Evolutionary conservation across 2,888 invertebrate genomes (phyloP), one percentile per base, ranked within the genome.

Genomic region (Geophilus truncorum): DNA sequence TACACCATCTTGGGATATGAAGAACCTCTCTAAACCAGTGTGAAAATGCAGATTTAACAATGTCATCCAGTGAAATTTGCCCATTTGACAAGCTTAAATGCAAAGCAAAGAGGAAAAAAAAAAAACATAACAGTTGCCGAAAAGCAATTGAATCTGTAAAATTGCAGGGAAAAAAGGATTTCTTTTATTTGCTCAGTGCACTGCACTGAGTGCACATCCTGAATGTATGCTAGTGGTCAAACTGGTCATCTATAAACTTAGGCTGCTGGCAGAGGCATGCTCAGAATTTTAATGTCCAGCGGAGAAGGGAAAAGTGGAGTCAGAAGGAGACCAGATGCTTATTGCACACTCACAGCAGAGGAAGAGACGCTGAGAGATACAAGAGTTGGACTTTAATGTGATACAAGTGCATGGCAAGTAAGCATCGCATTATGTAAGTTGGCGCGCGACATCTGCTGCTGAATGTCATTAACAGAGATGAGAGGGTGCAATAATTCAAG

Each of bases 201-300:
- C 57, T 57, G 57, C 36, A 57, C 57, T 57, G 57, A 57, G 57
- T 57, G 57, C 57, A 57, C 57, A 57, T 18, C 18, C 57, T 57
- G 57, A 57, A 57, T 57, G 57, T 57, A 57, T 57, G 57, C 57
- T 57, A 23, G 57, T 57, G 57, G 57, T 57, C 57, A 57, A 57
- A 57, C 57, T 57, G 57, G 57, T 57, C 57, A 57, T 57, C 57
- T 57, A 57, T 57, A 57, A 57, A 57, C 57, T 57, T 57, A 21
- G 57, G 57, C 9, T 23, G 21, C 57, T 57, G 18, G 57, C 57
- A 23, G 18, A 57, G n/a, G 57, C 57, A 57, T 57, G 57, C n/a
- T 23, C 18, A 57, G 57, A 57, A 57, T 57, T 57, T 57, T 57
- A 57, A 57, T 57, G 18, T 2, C 57, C 18, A 18, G 18, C n/a